Evolutionary conservation across 2,888 invertebrate species (phyloP).

Genomic region (Nasonia oneida): DNA sequence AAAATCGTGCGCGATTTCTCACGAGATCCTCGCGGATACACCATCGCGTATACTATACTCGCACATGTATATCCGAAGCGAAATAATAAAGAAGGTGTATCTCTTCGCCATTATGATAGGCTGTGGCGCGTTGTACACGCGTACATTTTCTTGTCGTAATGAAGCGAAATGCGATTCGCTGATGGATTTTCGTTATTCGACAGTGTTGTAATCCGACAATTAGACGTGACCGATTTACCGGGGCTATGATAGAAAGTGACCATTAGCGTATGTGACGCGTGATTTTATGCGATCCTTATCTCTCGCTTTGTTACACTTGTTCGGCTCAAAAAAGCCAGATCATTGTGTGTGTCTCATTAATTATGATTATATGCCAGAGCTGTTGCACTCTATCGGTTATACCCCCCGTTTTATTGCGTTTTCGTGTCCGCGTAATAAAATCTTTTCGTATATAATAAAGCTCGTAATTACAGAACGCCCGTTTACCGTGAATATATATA

Average conservation of each 20-base stretch:
- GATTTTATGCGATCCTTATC: neutral
- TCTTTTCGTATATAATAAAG: neutral
- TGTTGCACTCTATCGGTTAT: neutral
- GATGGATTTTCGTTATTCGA: neutral
- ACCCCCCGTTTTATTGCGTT: neutral
- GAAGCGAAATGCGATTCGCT: neutral
- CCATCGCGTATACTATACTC: neutral
- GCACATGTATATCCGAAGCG: neutral
- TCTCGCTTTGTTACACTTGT: neutral
- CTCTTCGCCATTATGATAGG: neutral
- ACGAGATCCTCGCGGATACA: neutral
- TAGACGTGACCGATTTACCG: too few relatives aligned
- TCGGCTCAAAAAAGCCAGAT: neutral
- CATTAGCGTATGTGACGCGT: neutral
- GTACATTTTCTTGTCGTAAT: neutral
- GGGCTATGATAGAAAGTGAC: neutral
- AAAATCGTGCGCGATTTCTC: slow-evolving; percentile 5
- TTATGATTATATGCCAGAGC: neutral
- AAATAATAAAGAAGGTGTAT: slow-evolving; percentile 6
- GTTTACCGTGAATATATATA: neutral
- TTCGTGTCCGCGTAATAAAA: slow-evolving; percentile 6
- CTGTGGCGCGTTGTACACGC: too few relatives aligned
- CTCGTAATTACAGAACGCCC: slow-evolving; percentile 10
- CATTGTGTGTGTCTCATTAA: neutral
- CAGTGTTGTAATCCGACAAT: neutral